Conservation (phyloP, 2,113 vertebrate species). For the Lampris megalopsis region DNA sequence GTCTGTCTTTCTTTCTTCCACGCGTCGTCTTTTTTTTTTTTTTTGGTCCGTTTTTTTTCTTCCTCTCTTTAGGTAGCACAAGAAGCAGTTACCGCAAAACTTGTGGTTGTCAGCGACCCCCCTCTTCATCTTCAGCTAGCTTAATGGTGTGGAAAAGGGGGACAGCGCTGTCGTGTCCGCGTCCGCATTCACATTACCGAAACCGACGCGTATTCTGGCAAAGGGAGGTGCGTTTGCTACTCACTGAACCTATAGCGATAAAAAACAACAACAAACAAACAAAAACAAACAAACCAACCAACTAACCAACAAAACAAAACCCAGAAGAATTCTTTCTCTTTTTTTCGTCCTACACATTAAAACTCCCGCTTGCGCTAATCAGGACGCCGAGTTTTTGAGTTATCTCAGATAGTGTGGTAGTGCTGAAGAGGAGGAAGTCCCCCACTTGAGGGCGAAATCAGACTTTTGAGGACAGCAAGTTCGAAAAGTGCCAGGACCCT, state of each 20-base stretch:
- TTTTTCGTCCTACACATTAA: slow-evolving; percentile 3
- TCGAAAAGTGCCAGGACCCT: slow-evolving; percentile 74
- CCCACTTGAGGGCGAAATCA: slow-evolving; percentile 85
- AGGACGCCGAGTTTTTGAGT: slow-evolving; percentile 37
- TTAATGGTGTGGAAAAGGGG: slow-evolving; percentile 37
- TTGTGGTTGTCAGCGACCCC: slow-evolving; percentile 55
- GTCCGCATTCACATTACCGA: slow-evolving; percentile 43
- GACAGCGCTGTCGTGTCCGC: slow-evolving; percentile 48
- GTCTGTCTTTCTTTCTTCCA: slow-evolving; percentile 6
- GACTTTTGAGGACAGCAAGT: slow-evolving; percentile 77
- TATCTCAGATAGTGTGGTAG: slow-evolving; percentile 29
- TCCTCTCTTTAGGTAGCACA: slow-evolving; percentile 67
- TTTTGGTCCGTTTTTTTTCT: slow-evolving; percentile 48
- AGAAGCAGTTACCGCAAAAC: slow-evolving; percentile 54
- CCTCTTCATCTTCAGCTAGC: slow-evolving; percentile 36
- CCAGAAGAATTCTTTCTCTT: background rate
- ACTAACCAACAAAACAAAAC: slow-evolving; percentile 5
- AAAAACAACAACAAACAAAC: background rate
- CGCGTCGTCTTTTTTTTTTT: background rate
- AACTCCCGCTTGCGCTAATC: slow-evolving; percentile 44
- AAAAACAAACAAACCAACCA: background rate
- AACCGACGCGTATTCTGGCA: slow-evolving; percentile 61
- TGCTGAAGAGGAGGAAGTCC: slow-evolving; percentile 76
- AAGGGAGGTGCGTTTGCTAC: slow-evolving; percentile 59
- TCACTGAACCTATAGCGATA: slow-evolving; percentile 22